These are phyloP conservation scores for Furnarius figulus DNA, from an alignment of 2,113 vertebrate genomes.

Conservation along the genomic window DNA sequence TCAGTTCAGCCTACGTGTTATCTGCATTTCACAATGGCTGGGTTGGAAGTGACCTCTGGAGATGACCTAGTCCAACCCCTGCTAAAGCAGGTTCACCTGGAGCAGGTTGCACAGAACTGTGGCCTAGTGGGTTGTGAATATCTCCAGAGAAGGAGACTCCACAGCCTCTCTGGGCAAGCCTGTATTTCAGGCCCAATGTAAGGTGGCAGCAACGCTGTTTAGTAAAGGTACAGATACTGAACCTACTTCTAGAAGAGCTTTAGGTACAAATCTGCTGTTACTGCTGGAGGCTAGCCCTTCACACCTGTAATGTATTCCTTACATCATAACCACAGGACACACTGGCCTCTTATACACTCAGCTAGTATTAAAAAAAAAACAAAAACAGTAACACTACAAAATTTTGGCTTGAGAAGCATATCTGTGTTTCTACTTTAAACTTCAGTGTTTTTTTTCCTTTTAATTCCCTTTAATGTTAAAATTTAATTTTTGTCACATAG, in stretches of 20 bases:
- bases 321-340: background rate
- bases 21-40: background rate
- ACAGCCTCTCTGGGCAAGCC: background rate
- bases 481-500: background rate
- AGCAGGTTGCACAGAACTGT: background rate
- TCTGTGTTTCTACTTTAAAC: background rate
- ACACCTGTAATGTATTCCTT: background rate
- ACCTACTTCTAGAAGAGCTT: background rate
- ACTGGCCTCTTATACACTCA: background rate
- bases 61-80: background rate
- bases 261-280: background rate
- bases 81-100: background rate
- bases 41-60: background rate
- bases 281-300: background rate
- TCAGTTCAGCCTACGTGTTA: background rate
- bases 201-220: background rate
- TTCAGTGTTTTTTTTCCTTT: background rate
- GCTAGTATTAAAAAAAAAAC: background rate
- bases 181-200: background rate
- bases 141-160: background rate
- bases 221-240: background rate
- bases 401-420: background rate
- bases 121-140: background rate
- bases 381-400: background rate
- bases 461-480: background rate